Evolutionary conservation across 2,888 invertebrate genomes (phyloP), one percentile per base, ranked within the genome.

Genomic region (Pasiphila rectangulata): DNA sequence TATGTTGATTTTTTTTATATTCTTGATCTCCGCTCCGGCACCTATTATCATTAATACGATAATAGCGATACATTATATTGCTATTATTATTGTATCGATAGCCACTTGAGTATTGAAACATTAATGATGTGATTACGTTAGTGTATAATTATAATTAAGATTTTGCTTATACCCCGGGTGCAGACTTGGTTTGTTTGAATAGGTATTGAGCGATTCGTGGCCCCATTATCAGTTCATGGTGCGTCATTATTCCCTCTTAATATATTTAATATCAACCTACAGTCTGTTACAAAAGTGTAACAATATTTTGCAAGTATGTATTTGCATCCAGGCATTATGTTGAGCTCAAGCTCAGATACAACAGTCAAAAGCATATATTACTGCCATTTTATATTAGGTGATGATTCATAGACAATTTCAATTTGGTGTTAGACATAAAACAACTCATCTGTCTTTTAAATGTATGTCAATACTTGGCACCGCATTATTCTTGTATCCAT

Each of bases 221-320:
- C 45, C 54, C 52, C 52, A 55, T 51, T 71, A 70, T 70, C 64
- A 59, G 46, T 42, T 54, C 49, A 60, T 55, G 51, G 59, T 63
- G 72, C 66, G 69, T 74, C 67, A 72, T 61, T 64, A 57, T 59
- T 64, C 63, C 66, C 57, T 49, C 57, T 38, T 23, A n/a, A n/a
- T n/a, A n/a, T n/a, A n/a, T n/a, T n/a, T n/a, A n/a, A n/a, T n/a
- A n/a, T n/a, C n/a, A n/a, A n/a, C n/a, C n/a, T n/a, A n/a, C n/a
- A n/a, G n/a, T n/a, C n/a, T n/a, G n/a, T n/a, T n/a, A n/a, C n/a
- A n/a, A n/a, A n/a, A n/a, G n/a, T n/a, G n/a, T n/a, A n/a, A n/a
- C n/a, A n/a, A n/a, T n/a, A n/a, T n/a, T n/a, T n/a, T n/a, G n/a
- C n/a, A n/a, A n/a, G n/a, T n/a, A n/a, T n/a, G n/a, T n/a, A n/a